These are phyloP conservation scores for Ptiloglossa arizonensis DNA, from an alignment of 1,140 invertebrate species.

Conservation along the genomic window DNA sequence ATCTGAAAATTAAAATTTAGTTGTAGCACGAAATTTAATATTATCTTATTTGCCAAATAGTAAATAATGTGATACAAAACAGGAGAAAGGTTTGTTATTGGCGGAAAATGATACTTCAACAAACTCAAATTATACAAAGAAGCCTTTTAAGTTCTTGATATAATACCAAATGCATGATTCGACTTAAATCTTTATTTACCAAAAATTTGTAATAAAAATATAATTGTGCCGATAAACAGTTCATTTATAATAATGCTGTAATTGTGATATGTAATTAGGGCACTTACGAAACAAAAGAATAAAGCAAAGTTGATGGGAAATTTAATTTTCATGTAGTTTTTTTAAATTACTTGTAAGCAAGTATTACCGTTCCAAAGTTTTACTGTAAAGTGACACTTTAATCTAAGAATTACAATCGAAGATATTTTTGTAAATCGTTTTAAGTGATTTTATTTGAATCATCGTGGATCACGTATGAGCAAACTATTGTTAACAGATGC, in stretches of 20 bases:
- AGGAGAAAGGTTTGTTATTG: neutral
- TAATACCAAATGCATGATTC: too few relatives aligned
- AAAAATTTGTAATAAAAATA: too few relatives aligned
- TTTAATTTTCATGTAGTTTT: neutral
- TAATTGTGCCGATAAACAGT: neutral
- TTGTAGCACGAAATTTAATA: neutral
- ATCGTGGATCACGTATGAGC: neutral
- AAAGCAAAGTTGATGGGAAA: neutral
- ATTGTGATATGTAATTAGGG: neutral
- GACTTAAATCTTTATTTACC: too few relatives aligned
- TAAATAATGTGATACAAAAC: neutral
- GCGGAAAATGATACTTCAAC: neutral
- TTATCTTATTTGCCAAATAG: slow-evolving; percentile 18
- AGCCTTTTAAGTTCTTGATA: too few relatives aligned
- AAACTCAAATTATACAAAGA: too few relatives aligned
- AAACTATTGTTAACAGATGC: neutral
- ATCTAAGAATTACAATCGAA: neutral
- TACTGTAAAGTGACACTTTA: neutral
- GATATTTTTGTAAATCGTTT: neutral
- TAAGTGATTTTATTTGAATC: neutral
- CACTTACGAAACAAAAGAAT: neutral
- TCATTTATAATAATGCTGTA: neutral
- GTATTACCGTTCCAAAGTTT: too few relatives aligned
- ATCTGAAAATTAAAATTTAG: neutral
- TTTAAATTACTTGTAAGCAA: too few relatives aligned